Evolutionary conservation across 2,113 vertebrate species (phyloP), one percentile per base, ranked within the genome.

Genomic region (Kryptolebias marmoratus): DNA sequence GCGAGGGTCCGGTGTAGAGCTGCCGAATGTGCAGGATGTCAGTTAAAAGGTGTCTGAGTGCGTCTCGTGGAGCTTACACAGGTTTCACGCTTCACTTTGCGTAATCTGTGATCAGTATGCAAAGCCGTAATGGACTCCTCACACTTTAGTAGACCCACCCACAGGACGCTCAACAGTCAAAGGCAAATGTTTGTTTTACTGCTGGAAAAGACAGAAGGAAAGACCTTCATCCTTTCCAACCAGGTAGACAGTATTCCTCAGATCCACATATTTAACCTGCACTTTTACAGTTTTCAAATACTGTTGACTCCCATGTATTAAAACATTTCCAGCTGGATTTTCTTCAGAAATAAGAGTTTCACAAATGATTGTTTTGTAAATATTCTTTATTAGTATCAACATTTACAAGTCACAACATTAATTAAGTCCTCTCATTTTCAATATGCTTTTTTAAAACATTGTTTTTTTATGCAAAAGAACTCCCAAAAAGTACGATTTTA

Each of bases 101-200:
- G 66, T 86, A 77, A 92, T 92, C 89, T 57, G 48, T 48, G 36
- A 12, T 64, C 18, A 56, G 10, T 75, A 92, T 92, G 89, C 89
- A 92, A 93, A 91, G 27, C 22, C 22, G 22, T 71, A 57, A 7
- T 27, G n/a, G 32, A n/a, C 32, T 18, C 30, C 14, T 44, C 50
- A 49, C 64, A 5, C 64, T 14, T 53, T 18, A 47, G 13, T 28
- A 28, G 59, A 27, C 65, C 77, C 62, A 73, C 74, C 83, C 68
- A 64, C 64, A 58, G 73, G 44, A 58, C 36, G 53, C 31, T 36
- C 16, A 31, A 45, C 14, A 27, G 56, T 28, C 48, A 53, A 27
- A 12, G 13, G 31, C 15, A 53, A 60, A 30, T 27, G 1, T 30
- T 2, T 70, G 48, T 68, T 44, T 18, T 6, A 68, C 7, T 9